Percentiles rank a stretch among this genome's conserved stretches.
Conservation (phyloP, 2,888 invertebrate genomes). For the Philereme transversata region DNA sequence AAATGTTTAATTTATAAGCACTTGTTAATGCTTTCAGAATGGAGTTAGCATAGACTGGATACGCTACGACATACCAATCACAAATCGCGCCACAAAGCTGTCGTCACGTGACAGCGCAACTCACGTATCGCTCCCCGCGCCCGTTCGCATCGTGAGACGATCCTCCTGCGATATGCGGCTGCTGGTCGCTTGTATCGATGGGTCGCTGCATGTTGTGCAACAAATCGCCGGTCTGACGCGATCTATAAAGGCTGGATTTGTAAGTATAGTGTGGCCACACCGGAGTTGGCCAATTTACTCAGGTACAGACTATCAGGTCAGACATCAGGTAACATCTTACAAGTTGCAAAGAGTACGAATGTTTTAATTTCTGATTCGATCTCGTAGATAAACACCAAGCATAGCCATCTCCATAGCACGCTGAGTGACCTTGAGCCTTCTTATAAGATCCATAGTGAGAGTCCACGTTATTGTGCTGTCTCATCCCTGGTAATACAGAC, state of each 20-base stretch:
- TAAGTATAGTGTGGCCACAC: conserved; percentile 68
- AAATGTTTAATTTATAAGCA: too few relatives aligned
- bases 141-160: conserved; percentile 53
- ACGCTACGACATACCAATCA: conserved; percentile 88
- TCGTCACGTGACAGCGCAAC: conserved; percentile 79
- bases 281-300: too few relatives aligned
- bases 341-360: too few relatives aligned
- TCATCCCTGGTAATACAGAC: too few relatives aligned
- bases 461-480: too few relatives aligned
- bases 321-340: too few relatives aligned
- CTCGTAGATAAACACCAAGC: too few relatives aligned
- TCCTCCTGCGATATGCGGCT: conserved; percentile 88
- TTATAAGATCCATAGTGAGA: too few relatives aligned
- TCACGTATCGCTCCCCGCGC: conserved; percentile 85
- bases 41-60: conserved; percentile 85
- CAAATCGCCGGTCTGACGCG: conserved; percentile 89
- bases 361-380: too few relatives aligned
- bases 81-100: conserved; percentile 81
- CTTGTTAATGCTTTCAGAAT: conserved; percentile 47
- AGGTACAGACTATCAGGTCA: too few relatives aligned
- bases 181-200: conserved; percentile 93
- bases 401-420: too few relatives aligned
- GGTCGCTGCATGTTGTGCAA: conserved; percentile 92
- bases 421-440: too few relatives aligned
- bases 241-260: conserved; percentile 91